Percentiles rank a stretch among this genome's conserved stretches.
These are phyloP conservation scores for Corbicula japonica DNA, from an alignment of 2,888 invertebrate species.

Conservation along the genomic window DNA sequence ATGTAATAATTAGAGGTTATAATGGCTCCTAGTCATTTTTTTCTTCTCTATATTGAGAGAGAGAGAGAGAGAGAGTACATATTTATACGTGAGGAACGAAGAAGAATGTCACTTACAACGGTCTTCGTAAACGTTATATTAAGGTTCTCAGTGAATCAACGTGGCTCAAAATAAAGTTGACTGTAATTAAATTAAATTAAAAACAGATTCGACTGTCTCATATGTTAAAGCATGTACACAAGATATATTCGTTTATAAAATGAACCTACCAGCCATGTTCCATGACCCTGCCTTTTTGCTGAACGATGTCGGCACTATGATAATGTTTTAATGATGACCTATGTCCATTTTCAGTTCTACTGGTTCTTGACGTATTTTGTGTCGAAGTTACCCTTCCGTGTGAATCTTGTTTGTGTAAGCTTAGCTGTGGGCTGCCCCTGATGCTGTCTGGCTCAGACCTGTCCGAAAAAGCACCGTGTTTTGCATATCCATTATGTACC, in stretches of 20 bases:
- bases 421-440: slow-evolving; percentile 10
- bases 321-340: slow-evolving; percentile 2
- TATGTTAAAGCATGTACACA: too few species aligned
- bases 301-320: slow-evolving; percentile 37
- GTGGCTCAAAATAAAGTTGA: too few species aligned
- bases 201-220: too few species aligned
- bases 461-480: slow-evolving; percentile 5
- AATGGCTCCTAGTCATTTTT: too few species aligned
- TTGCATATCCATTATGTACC: background rate
- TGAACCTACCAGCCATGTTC: slow-evolving; percentile 34
- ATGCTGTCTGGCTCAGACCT: slow-evolving; percentile 17
- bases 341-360: background rate
- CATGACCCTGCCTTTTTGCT: slow-evolving; percentile 53
- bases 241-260: too few species aligned
- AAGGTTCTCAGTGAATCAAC: too few species aligned
- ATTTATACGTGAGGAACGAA: too few species aligned
- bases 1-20: background rate
- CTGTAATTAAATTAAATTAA: too few species aligned
- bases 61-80: too few species aligned
- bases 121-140: too few species aligned
- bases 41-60: too few species aligned
- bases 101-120: too few species aligned
- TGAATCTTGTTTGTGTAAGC: slow-evolving; percentile 12
- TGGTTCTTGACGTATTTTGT: slow-evolving; percentile 1
- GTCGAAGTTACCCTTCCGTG: background rate